Conservation (phyloP, 2,888 invertebrate genomes). For the Limnephilus marmoratus region DNA sequence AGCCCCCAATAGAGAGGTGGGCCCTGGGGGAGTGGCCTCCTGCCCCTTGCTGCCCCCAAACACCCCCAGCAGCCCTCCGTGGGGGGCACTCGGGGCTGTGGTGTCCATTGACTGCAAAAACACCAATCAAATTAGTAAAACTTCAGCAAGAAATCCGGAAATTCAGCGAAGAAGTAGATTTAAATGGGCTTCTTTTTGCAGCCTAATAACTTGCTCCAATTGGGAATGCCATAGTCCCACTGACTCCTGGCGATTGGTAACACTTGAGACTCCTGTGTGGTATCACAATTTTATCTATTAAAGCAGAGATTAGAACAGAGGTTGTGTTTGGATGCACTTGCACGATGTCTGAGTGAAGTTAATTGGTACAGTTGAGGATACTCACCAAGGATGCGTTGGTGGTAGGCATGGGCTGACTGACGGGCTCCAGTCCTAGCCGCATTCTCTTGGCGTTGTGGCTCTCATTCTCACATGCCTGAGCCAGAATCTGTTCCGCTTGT, state of each 20-base stretch:
- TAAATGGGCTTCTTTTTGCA: too few species aligned
- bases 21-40: slow-evolving; percentile 72
- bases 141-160: too few species aligned
- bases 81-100: slow-evolving; percentile 77
- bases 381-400: slow-evolving; percentile 80
- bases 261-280: too few species aligned
- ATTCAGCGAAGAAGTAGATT: too few species aligned
- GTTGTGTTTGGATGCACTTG: too few species aligned
- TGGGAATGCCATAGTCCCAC: too few species aligned
- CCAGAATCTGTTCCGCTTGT: slow-evolving; percentile 96
- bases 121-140: background rate
- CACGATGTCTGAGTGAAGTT: background rate
- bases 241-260: too few species aligned
- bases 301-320: too few species aligned
- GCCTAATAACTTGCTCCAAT: too few species aligned
- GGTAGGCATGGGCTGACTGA: slow-evolving; percentile 92
- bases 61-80: slow-evolving; percentile 76
- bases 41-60: slow-evolving; percentile 73
- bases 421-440: slow-evolving; percentile 96
- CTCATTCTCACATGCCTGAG: slow-evolving; percentile 97
- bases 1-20: slow-evolving; percentile 68
- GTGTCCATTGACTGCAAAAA: slow-evolving; percentile 78
- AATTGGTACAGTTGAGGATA: slow-evolving; percentile 10
- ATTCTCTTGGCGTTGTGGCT: slow-evolving; percentile 98
- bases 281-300: too few species aligned